Evolutionary conservation across 2,113 vertebrate species (phyloP), one percentile per base, ranked within the genome.

Genomic region (Hyla sarda): DNA sequence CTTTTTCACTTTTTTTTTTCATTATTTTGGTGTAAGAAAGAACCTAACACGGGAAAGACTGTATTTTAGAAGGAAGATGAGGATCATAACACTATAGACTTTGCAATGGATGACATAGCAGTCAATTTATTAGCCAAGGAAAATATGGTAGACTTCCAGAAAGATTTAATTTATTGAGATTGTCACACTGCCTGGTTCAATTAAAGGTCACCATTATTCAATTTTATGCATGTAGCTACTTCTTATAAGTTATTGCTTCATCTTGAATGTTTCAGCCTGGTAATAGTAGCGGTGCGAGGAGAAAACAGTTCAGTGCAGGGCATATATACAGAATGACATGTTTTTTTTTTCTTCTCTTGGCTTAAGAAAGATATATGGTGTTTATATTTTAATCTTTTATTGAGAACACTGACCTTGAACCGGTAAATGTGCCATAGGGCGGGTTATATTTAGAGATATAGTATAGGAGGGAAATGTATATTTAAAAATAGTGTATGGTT

Each of bases 121-220:
- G 83, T 84, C 83, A 84, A 84, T 84, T 84, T 84, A 84, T 84
- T 84, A 84, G 54, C 72, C 83, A 84, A 76, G 83, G 17, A 84
- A 84, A 84, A 84, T 84, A 86, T 81, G 65, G 76, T 86, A 56
- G 48, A 86, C 65, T 86, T 86, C 76, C 84, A 86, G 76, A 80
- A 81, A 80, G 84, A 86, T 86, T 86, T 72, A 79, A 81, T 86
- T 86, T 81, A 86, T 86, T 86, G 84, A 81, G 84, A 86, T 86
- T 86, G 84, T 86, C 84, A 86, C 76, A 81, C 65, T 76, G 83
- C 83, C 60, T 85, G 83, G 83, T 79, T 85, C 83, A 86, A 80
- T 86, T 80, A 86, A 86, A 86, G 84, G 84, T 86, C 84, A 86
- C 84, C 76, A 79, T 85, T 85, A 86, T 86, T 86, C 76, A 86